Conservation (phyloP, 2,888 invertebrate species). For the Clivina fossor region DNA sequence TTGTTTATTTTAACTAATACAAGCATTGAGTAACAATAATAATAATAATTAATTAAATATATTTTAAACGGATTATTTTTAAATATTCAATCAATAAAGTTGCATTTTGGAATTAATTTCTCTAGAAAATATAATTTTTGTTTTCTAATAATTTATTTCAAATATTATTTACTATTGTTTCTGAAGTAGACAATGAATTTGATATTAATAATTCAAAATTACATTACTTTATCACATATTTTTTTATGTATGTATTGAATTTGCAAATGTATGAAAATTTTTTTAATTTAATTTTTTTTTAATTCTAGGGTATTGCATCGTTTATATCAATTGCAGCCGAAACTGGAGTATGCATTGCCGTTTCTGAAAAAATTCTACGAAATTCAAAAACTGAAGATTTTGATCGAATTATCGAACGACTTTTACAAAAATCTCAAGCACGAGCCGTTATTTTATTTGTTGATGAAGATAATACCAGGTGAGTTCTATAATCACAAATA, state of each 20-base stretch:
- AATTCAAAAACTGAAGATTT: slow-evolving; percentile 61
- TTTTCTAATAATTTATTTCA: no score
- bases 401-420: slow-evolving; percentile 60
- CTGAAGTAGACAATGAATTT: no score
- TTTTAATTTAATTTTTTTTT: slow-evolving; percentile 19
- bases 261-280: background rate
- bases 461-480: slow-evolving; percentile 70
- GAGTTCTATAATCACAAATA: slow-evolving; percentile 32
- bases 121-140: no score
- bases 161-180: no score
- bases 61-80: no score
- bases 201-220: no score
- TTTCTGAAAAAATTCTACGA: slow-evolving; percentile 61
- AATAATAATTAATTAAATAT: no score
- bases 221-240: no score
- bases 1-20: no score
- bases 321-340: slow-evolving; percentile 56
- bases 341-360: slow-evolving; percentile 58
- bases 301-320: slow-evolving; percentile 60
- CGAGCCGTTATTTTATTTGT: slow-evolving; percentile 70
- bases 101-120: background rate
- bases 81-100: background rate
- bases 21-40: no score
- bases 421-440: slow-evolving; percentile 61
- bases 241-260: background rate